Evolutionary conservation across 2,888 invertebrate genomes (phyloP), one percentile per base, ranked within the genome.

Genomic region (Tyria jacobaeae): DNA sequence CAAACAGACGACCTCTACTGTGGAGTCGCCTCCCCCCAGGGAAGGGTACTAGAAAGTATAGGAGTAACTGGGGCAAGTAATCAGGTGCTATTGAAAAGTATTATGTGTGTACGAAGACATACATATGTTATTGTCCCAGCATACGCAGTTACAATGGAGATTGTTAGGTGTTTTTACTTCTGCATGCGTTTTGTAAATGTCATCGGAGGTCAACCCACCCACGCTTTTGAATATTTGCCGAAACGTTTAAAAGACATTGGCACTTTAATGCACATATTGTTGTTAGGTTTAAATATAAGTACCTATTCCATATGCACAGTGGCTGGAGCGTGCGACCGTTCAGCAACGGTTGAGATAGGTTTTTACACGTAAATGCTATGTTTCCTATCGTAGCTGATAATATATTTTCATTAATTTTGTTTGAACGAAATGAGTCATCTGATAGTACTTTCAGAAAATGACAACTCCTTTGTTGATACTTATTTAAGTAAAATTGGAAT

Each of bases 1-100:
- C 79, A 96, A 95, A 85, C 95, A 96, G 89, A 95, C 95, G 68
- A 94, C 95, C 41, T 92, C 95, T 61, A 89, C 94, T 14, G 94
- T 95, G n/a, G 82, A 82, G 77, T 61, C 87, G 48, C 86, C 87
- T 48, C 62, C 80, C 15, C 83, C 83, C 6, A 64, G 89, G 10
- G 87, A 85, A 64, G 91, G 88, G 0, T 92, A 90, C 81, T 93
- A 88, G 2, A 6, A 6, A 35, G 10, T 27, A 37, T 9, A 24
- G 9, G 9, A 37, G 15, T 21, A 44, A 44, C 44, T 21, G 44
- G 44, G 21, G 12, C 10, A 54, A 5, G 54, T 41, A 41, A 48
- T 4, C 44, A 34, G 48, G 9, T 48, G 47, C 35, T 35, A 24
- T 10, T 15, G 34, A 35, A 44, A 48, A 48, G 56, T 48, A 55